Conservation (phyloP, 2,113 vertebrate genomes). For the Chamaetylas fuelleborni region DNA sequence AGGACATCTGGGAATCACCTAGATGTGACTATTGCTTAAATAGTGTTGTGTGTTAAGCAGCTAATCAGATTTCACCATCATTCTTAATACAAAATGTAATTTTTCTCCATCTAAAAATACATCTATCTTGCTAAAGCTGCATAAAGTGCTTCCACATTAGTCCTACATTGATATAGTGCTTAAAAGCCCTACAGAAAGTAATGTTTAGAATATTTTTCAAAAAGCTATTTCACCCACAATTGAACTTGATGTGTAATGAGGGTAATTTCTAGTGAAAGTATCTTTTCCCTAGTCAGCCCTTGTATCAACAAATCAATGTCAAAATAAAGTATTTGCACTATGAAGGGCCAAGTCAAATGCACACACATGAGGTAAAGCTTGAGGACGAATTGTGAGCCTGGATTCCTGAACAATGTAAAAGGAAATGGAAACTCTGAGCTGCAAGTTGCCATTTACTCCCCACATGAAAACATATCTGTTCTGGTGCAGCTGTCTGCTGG, state of each 20-base stretch:
- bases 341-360: conserved; percentile 9
- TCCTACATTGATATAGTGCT: not conserved
- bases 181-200: not conserved
- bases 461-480: conserved; percentile 59
- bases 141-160: conserved; percentile 3
- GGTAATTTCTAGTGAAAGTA: conserved; percentile 18
- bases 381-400: not conserved
- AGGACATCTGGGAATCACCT: not conserved
- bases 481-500: conserved; percentile 62
- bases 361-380: not conserved
- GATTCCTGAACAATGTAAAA: conserved; percentile 53
- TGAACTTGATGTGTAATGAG: conserved; percentile 11
- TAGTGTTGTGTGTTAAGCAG: not conserved
- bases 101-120: conserved; percentile 2
- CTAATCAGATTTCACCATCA: conserved; percentile 22
- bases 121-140: not conserved
- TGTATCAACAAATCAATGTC: conserved; percentile 20
- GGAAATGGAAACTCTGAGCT: conserved; percentile 68
- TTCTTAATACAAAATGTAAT: not conserved
- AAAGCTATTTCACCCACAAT: not conserved
- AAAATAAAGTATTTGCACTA: conserved; percentile 6
- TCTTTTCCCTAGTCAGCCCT: not conserved
- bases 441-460: conserved; percentile 41
- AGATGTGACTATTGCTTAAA: conserved; percentile 8
- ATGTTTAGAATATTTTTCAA: not conserved